These are phyloP conservation scores for Maconellicoccus hirsutus DNA, from an alignment of 1,140 invertebrate species.

Conservation along the genomic window DNA sequence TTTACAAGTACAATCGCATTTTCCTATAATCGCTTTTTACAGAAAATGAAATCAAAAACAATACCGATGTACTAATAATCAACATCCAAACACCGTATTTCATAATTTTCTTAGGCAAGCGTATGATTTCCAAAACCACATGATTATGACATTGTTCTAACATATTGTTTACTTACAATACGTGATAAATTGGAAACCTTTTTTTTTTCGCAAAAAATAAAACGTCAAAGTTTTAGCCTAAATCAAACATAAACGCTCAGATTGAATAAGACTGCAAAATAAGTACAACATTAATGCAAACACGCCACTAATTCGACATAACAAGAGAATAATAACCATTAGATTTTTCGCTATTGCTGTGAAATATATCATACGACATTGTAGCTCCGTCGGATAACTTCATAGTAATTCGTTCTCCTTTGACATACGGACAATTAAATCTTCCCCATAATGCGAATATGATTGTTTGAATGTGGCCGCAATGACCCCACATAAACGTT, in stretches of 20 bases:
- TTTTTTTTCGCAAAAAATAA: neutral
- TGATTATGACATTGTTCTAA: too few species aligned
- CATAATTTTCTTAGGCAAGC: too few species aligned
- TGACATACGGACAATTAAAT: neutral
- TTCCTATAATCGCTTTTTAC: too few species aligned
- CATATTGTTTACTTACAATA: too few species aligned
- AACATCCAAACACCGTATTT: too few species aligned
- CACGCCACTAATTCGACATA: too few species aligned
- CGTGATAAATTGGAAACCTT: too few species aligned
- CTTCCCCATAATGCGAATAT: conserved; percentile 10
- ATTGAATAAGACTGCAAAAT: neutral
- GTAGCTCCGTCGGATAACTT: neutral
- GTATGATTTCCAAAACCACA: too few species aligned
- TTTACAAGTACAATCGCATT: too few species aligned
- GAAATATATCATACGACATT: conserved; percentile 7
- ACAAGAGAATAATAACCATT: neutral
- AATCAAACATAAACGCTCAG: neutral
- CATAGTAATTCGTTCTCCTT: neutral
- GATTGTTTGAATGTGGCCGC: conserved; percentile 15
- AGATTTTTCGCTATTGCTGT: neutral
- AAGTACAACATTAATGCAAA: neutral
- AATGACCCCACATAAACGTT: conserved; percentile 12
- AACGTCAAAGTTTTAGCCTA: neutral
- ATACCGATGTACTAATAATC: too few species aligned
- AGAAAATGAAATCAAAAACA: too few species aligned